Evolutionary conservation across 2,113 vertebrate genomes (phyloP), one percentile per base, ranked within the genome.

Genomic region (Fulmarus glacialis): DNA sequence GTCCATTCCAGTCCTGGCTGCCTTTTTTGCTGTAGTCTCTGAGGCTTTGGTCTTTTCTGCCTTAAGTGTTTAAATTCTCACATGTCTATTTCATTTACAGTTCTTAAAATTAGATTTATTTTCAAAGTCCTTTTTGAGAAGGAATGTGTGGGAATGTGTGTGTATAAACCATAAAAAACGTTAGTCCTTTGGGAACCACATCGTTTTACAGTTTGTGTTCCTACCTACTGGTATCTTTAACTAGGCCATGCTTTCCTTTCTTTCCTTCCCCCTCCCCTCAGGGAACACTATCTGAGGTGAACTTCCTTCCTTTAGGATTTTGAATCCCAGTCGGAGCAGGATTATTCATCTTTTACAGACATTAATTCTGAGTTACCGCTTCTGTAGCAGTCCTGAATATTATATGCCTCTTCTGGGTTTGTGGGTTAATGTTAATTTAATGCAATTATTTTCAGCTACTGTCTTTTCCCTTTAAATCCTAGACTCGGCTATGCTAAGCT

Each of bases 361-460:
- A 23, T 72, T 79, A 87, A 89, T 93, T 94, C 83, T 82, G 50
- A 77, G 70, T 82, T 96, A 79, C 36, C 0, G 2, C 87, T 96
- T 80, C 74, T 73, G n/a, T 68, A 68, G 73, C 60, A 34, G 22
- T 94, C 74, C 87, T 82, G 42, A 60, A 82, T 96, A 82, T 91
- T 95, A 56, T 60, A 75, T 85, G 43, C 43, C 11, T 82, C 70
- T 94, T 91, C 89, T 94, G 91, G 77, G 87, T 93, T 95, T 96
- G 91, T 93, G 89, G 91, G 81, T 88, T 96, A 95, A 95, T 72
- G 78, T 87, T 91, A 95, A 89, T 96, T 89, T 94, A 97, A 90
- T 80, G 66, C 89, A 91, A 75, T 95, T 95, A 91, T 93, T 96
- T 96, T 96, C 87, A 87, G 66, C 71, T 66, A 63, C 93, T 94